Base-by-base conservation (phyloP, 2,797 vertebrate species). In the Scolopax rusticola region DNA sequence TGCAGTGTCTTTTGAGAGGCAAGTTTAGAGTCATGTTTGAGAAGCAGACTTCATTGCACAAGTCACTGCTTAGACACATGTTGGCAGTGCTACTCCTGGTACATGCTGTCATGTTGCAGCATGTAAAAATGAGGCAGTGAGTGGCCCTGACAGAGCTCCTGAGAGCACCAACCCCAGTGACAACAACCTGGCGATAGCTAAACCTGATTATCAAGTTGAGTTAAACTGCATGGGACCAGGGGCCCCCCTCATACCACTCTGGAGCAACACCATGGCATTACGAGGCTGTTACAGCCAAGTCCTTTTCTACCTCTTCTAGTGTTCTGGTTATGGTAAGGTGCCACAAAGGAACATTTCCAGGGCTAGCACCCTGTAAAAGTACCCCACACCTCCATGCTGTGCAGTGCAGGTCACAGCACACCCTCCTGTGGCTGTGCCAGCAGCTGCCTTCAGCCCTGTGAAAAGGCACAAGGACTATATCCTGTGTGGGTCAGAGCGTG, bases 81-180 rank as follows among this genome's bases (percentile, higher is more conserved):
- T 87, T 89, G 87, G 61, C 77, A 65, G 8, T 78, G 86, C 80
- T 78, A 7, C 45, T 84, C 57, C 67, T 67, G 89, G 45, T 56
- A n/a, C 27, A 5, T 8, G 33, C 13, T 76, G 54, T 71, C 30
- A 43, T 59, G 70, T 41, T 76, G 77, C 27, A 79, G 91, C 89
- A 82, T 0, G 40, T 78, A 24, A 77, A 89, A 75, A 67, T 32
- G 57, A 70, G 56, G 56, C 71, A 70, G 51, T 8, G 68, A 74
- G 83, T 74, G 53, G 56, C 77, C n/a, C 45, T 71, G 53, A 41
- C 48, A 84, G 59, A 73, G 41, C 54, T 87, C 60, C 75, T 60
- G 57, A 57, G 73, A 71, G 53, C 54, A 48, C 6, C 40, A 43
- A 11, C 30, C 83, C 16, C 68, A 73, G 38, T 51, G 75, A 43